Base-by-base conservation (phyloP, 2,113 vertebrate species). In the Pteruthius melanotis region DNA sequence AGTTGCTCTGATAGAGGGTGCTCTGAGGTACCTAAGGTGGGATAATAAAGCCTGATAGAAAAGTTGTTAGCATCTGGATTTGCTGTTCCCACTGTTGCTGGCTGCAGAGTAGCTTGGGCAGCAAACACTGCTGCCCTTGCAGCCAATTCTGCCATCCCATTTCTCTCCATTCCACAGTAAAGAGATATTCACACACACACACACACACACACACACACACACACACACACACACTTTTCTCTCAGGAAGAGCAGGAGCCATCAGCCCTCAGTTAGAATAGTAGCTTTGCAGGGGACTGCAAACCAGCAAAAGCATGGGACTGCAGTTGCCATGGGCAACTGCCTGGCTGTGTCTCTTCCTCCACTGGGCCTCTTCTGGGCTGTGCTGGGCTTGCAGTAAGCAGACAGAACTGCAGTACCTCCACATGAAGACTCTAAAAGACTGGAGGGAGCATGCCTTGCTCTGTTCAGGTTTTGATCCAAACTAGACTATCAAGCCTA, bases 241-340 rank as follows among this genome's bases (percentile, higher is more conserved):
- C 63, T 59, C 42, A 44, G 42, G 30, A 78, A 66, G 50, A 81
- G 70, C 50, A 80, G 37, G 64, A 89, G 44, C 44, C 53, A 68
- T 52, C 27, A 71, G 56, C 61, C n/a, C n/a, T n/a, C n/a, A 79
- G 18, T 7, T n/a, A 69, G 15, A 89, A 24, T 39, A 0, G 0
- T 7, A 66, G 56, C 52, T 70, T 77, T 52, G 42, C 80, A 54
- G 68, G 27, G 27, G 27, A 52, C 68, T 47, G 52, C 56, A 80
- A 86, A 61, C 30, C 35, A 54, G 83, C 31, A 80, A 70, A 40
- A 33, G 26, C 15, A 6, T 24, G 42, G n/a, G n/a, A 89, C 85
- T 89, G 37, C 49, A 40, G 95, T 92, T 97, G 95, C 89, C 40
- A 93, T 49, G 72, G 91, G 93, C 86, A 96, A 96, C 96, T 47